Percentiles rank a stretch among this genome's conserved stretches.
Evolutionary conservation across 2,888 invertebrate species (phyloP).

Genomic region (Idaea aversata): DNA sequence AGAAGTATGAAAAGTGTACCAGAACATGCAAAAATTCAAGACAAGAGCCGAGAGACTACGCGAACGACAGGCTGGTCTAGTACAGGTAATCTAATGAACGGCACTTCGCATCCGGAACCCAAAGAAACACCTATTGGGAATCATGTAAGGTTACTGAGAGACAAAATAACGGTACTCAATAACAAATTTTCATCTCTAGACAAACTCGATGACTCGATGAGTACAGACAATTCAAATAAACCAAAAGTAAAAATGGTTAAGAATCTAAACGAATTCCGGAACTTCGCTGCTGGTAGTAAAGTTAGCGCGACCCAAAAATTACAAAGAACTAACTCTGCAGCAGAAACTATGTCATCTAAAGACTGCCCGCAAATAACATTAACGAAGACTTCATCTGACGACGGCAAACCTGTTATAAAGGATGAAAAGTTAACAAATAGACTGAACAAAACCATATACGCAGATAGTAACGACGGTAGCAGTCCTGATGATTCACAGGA

Average conservation of each 20-base stretch:
- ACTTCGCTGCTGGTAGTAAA: slow-evolving; percentile 86
- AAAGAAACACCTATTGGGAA: slow-evolving; percentile 65
- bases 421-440: slow-evolving; percentile 46
- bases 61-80: slow-evolving; percentile 47
- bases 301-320: slow-evolving; percentile 49
- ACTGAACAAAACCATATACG: slow-evolving; percentile 48
- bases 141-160: slow-evolving; percentile 64
- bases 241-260: slow-evolving; percentile 82
- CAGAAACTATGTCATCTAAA: slow-evolving; percentile 52
- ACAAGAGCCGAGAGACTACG: slow-evolving; percentile 35
- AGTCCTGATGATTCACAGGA: slow-evolving; percentile 91
- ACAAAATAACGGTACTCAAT: slow-evolving; percentile 71
- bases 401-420: slow-evolving; percentile 46
- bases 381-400: slow-evolving; percentile 60
- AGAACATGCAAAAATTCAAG: slow-evolving; percentile 52
- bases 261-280: slow-evolving; percentile 92
- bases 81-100: slow-evolving; percentile 62
- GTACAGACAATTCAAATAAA: slow-evolving; percentile 55
- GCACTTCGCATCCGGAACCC: slow-evolving; percentile 45
- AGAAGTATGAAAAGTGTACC: slow-evolving; percentile 66
- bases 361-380: slow-evolving; percentile 62
- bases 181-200: slow-evolving; percentile 80
- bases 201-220: slow-evolving; percentile 68
- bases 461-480: slow-evolving; percentile 78
- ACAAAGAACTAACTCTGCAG: slow-evolving; percentile 59